A percentile compares a stretch with the other conserved stretches of the same genome.
Conservation (phyloP, 2,113 vertebrate species). For the Misgurnus mizolepis region DNA sequence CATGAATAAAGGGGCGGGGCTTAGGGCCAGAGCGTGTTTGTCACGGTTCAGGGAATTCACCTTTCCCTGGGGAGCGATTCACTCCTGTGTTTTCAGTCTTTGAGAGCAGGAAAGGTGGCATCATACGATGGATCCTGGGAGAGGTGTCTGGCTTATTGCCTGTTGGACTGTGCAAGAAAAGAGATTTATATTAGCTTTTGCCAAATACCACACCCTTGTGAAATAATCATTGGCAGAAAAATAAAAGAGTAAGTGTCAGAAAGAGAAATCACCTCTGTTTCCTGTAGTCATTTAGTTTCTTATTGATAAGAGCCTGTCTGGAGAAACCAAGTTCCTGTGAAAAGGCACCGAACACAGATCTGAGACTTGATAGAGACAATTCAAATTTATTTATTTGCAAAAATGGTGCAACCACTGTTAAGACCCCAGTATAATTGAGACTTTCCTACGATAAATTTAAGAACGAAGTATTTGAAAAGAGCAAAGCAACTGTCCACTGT, state of each 20-base stretch:
- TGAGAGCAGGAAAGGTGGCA: slow-evolving; percentile 84
- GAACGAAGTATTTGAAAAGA: too few species aligned
- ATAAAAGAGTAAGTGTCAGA: background rate
- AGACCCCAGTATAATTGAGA: too few species aligned
- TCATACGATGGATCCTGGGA: slow-evolving; percentile 84
- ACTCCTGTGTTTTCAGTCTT: slow-evolving; percentile 72
- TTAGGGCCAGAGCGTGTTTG: background rate
- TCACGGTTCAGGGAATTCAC: slow-evolving; percentile 55
- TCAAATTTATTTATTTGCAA: too few species aligned
- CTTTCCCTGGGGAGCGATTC: slow-evolving; percentile 73
- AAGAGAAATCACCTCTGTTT: slow-evolving; percentile 76
- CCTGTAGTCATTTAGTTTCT: slow-evolving; percentile 95
- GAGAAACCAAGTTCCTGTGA: slow-evolving; percentile 89
- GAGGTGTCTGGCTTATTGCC: slow-evolving; percentile 86
- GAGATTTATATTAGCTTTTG: slow-evolving; percentile 13
- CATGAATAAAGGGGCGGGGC: background rate
- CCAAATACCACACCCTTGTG: background rate
- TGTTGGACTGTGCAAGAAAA: slow-evolving; percentile 77
- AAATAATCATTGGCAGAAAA: background rate
- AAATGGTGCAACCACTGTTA: too few species aligned
- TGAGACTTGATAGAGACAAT: too few species aligned
- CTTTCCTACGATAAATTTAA: too few species aligned
- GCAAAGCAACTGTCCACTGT: too few species aligned
- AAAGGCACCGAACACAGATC: background rate
- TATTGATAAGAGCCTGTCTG: slow-evolving; percentile 94